These are phyloP conservation scores for Sinocyclocheilus rhinocerous DNA, from an alignment of 2,113 vertebrate species.

Conservation along the genomic window DNA sequence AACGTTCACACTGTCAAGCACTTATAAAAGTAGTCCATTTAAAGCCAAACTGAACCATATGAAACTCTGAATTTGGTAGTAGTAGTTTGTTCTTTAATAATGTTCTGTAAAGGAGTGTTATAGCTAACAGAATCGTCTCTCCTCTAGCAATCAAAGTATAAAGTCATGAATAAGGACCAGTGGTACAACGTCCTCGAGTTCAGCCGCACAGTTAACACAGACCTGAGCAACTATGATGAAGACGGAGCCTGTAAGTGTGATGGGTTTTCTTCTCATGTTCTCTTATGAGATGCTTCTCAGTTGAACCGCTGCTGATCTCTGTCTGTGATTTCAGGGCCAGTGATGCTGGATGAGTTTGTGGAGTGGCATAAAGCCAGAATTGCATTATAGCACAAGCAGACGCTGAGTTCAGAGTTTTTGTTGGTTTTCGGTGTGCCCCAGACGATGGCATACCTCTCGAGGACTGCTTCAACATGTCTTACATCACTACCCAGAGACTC, in stretches of 20 bases:
- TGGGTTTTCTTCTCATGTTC: too few species aligned
- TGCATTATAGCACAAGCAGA: conserved; percentile 78
- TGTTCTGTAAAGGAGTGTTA: too few species aligned
- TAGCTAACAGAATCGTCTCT: neutral
- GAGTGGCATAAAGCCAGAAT: conserved; percentile 91
- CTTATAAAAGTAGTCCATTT: neutral
- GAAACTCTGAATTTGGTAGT: neutral
- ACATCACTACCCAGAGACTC: conserved; percentile 57
- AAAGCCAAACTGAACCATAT: neutral
- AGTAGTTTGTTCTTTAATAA: neutral
- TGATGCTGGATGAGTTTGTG: conserved; percentile 97
- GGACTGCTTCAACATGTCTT: conserved; percentile 37
- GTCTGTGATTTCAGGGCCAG: conserved; percentile 82
- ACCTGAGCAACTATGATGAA: conserved; percentile 98
- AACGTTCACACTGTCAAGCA: too few species aligned
- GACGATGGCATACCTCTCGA: conserved; percentile 26
- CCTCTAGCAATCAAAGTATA: conserved; percentile 92
- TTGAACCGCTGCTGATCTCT: neutral
- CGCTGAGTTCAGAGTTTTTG: too few species aligned
- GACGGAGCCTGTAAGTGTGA: conserved; percentile 94
- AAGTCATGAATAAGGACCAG: conserved; percentile 97
- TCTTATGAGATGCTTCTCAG: neutral
- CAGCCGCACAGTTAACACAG: conserved; percentile 91
- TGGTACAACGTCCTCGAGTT: conserved; percentile 99
- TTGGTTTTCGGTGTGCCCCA: conserved; percentile 6